Evolutionary conservation across 2,113 vertebrate genomes (phyloP).

Genomic region (Platichthys stellatus): DNA sequence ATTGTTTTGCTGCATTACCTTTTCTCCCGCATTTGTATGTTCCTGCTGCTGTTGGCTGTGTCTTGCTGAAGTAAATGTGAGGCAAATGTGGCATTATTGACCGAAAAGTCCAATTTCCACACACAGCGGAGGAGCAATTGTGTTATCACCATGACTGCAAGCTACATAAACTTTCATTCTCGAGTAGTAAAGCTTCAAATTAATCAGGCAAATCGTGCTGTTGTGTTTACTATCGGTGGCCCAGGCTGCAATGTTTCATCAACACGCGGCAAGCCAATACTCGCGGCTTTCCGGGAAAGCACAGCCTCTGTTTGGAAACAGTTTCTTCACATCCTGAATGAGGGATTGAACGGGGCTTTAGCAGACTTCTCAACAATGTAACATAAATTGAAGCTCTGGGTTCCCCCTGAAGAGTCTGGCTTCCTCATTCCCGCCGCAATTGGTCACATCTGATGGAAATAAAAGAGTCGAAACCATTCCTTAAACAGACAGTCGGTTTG

Average conservation of each 20-base stretch:
- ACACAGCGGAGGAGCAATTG: conserved; percentile 35
- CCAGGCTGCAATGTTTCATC: conserved; percentile 49
- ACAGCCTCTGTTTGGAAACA: conserved; percentile 39
- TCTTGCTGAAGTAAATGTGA: conserved; percentile 44
- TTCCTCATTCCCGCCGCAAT: conserved; percentile 30
- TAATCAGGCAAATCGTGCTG: conserved; percentile 62
- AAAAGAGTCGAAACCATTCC: conserved; percentile 13
- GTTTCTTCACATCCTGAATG: conserved; percentile 30
- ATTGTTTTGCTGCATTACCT: background rate
- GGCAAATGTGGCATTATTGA: conserved; percentile 53
- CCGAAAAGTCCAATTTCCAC: conserved; percentile 48
- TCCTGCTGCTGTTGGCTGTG: conserved; percentile 18
- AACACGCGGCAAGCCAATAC: conserved; percentile 30
- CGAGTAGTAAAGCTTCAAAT: conserved; percentile 66
- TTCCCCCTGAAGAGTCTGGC: conserved; percentile 26
- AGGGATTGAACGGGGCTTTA: conserved; percentile 53
- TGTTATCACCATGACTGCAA: conserved; percentile 61
- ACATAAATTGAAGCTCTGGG: conserved; percentile 58
- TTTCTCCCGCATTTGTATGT: conserved; percentile 27
- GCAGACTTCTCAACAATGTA: conserved; percentile 48
- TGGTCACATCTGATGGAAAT: conserved; percentile 50
- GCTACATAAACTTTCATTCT: conserved; percentile 61
- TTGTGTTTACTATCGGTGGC: conserved; percentile 50
- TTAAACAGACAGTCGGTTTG: conserved; percentile 21
- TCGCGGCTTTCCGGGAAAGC: conserved; percentile 31